Evolutionary conservation across 2,113 vertebrate genomes (phyloP).

Genomic region (Cardinalis cardinalis): DNA sequence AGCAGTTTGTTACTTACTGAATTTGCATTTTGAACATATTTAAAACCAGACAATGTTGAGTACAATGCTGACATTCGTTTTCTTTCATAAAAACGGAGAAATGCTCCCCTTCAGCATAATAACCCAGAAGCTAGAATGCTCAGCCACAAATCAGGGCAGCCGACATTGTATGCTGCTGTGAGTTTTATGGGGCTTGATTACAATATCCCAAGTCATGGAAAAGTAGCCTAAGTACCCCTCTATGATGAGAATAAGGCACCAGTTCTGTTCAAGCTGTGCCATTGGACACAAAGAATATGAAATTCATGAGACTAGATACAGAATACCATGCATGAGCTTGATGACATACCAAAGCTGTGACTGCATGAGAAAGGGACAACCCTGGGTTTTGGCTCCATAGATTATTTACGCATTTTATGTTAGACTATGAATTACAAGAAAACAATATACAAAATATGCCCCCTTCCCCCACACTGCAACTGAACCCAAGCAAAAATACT

Average conservation of each 20-base stretch:
- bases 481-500: background rate
- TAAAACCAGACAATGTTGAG: slow-evolving; percentile 18
- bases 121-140: slow-evolving; percentile 14
- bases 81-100: slow-evolving; percentile 48
- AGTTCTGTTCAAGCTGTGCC: slow-evolving; percentile 63
- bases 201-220: slow-evolving; percentile 54
- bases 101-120: slow-evolving; percentile 17
- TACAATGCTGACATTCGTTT: slow-evolving; percentile 17
- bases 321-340: slow-evolving; percentile 8
- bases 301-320: slow-evolving; percentile 66
- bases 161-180: background rate
- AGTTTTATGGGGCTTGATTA: slow-evolving; percentile 62
- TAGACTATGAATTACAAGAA: background rate
- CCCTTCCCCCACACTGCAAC: background rate
- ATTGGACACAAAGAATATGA: slow-evolving; percentile 53
- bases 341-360: slow-evolving; percentile 44
- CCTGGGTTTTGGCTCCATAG: background rate
- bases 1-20: background rate
- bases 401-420: slow-evolving; percentile 21
- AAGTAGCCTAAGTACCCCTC: slow-evolving; percentile 47
- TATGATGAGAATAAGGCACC: slow-evolving; percentile 62
- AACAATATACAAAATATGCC: background rate
- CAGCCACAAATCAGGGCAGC: slow-evolving; percentile 47
- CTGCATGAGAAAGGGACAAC: slow-evolving; percentile 45
- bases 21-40: slow-evolving; percentile 43